phyloP scores from a whole-genome alignment of 2,888 invertebrate genomes.

The Saturnia pavonia region DNA sequence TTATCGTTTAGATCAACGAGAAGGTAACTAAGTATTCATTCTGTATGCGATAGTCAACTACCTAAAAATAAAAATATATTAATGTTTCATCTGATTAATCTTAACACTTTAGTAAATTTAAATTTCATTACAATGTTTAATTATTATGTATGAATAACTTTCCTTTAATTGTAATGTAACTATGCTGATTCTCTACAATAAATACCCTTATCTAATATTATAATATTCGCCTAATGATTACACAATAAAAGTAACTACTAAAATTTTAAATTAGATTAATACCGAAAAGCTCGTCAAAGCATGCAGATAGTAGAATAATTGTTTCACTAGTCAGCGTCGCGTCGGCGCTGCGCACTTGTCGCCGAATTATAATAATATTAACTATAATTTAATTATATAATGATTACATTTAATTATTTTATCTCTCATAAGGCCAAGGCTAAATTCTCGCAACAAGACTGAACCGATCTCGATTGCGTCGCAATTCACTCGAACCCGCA shows the following conservation, averaged over 20 bases:
- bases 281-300: constrained; percentile 83
- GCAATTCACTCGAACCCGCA: constrained; percentile 16
- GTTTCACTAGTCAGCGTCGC: constrained; percentile 76
- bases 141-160: constrained; percentile 74
- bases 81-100: constrained; percentile 73
- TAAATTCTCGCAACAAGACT: constrained; percentile 81
- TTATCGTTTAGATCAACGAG: constrained; percentile 41
- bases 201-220: constrained; percentile 79
- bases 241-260: constrained; percentile 79
- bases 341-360: constrained; percentile 70
- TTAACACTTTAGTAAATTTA: constrained; percentile 72
- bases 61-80: constrained; percentile 82
- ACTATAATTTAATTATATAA: constrained; percentile 65
- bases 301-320: constrained; percentile 79
- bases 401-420: constrained; percentile 78
- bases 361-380: constrained; percentile 57
- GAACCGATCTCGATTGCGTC: constrained; percentile 60
- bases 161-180: constrained; percentile 76
- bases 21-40: constrained; percentile 67
- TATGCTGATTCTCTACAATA: constrained; percentile 78
- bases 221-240: constrained; percentile 77
- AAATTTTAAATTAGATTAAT: constrained; percentile 79
- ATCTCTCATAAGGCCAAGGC: constrained; percentile 82
- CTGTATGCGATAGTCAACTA: constrained; percentile 77
- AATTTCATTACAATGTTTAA: constrained; percentile 71